Base-by-base conservation (phyloP, 1,140 invertebrate genomes). In the Diuraphis noxia region DNA sequence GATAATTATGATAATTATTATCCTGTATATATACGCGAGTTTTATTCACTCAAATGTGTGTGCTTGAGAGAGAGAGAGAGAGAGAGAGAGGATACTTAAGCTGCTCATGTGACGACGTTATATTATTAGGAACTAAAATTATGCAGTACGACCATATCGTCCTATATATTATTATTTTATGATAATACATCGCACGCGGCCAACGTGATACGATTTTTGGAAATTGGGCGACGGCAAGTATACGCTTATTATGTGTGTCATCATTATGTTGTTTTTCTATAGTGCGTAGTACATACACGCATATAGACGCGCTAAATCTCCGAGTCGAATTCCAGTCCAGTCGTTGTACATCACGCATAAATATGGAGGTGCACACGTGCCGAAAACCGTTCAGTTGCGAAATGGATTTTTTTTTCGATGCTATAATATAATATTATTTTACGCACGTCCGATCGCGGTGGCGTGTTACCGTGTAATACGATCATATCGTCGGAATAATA, bases 311-410 rank as follows among this genome's bases (percentile, higher is more conserved):
- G 23, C 34, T 49, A 87, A 87, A 87, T 87, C 49, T 63, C 86
- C 49, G 86, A 88, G 49, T 63, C 86, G 86, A 88, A 88, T 88
- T 88, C 6, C 36, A 10, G 23, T 41, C 84, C 43, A 13, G 46
- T 36, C 86, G 36, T 19, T 34, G n/a, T 46, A 34, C 19, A 46
- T 84, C 56, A 72, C 52, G 30, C n/a, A 72, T n/a, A 72, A 72
- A 72, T 72, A n/a, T n/a, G n/a, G 30, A n/a, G 30, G 34, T 4
- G 25, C 9, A 30, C 86, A 88, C 86, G 86, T 88, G 86, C 49
- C 86, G 86, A 40, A 88, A 63, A 88, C 86, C 86, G 52, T 88
- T 88, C 86, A 25, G 30, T 56, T 63, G 86, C 63, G 49, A 88
- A 88, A 88, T 88, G 30, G 30, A 56, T 56, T 85, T 85, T 46